phyloP scores from a whole-genome alignment of 92 coral and sea anemone species.

The Montipora capitata region DNA sequence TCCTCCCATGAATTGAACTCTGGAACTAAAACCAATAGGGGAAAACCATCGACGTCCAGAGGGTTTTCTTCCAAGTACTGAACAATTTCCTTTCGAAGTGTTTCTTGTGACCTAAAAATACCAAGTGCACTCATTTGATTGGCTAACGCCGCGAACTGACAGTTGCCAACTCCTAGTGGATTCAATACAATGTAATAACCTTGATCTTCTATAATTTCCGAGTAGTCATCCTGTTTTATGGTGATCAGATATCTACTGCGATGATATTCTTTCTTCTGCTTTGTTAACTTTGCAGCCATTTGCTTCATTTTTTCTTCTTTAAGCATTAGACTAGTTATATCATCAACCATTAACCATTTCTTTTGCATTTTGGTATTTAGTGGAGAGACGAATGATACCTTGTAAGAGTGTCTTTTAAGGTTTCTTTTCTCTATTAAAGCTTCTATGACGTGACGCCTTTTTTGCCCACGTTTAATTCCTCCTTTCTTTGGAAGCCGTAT shows the following conservation, averaged over 20 bases:
- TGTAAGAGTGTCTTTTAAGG: slow-evolving; percentile 12
- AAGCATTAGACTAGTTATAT: slow-evolving; percentile 59
- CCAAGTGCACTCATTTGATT: slow-evolving; percentile 22
- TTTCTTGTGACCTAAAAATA: slow-evolving; percentile 44
- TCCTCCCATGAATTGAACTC: slow-evolving; percentile 20
- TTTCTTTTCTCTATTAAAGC: slow-evolving; percentile 27
- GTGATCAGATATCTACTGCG: neutral
- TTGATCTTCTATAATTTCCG: slow-evolving; percentile 41
- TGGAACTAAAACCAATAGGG: slow-evolving; percentile 30
- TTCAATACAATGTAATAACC: slow-evolving; percentile 51
- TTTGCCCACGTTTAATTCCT: neutral
- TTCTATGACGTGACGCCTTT: slow-evolving; percentile 25
- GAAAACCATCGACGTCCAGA: slow-evolving; percentile 26
- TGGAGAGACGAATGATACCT: slow-evolving; percentile 43
- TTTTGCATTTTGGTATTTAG: neutral
- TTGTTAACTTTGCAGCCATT: slow-evolving; percentile 10
- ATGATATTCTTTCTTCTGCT: slow-evolving; percentile 2
- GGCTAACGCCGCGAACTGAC: slow-evolving; percentile 61
- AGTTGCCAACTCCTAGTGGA: slow-evolving; percentile 64
- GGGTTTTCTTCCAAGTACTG: slow-evolving; percentile 28
- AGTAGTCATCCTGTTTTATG: slow-evolving; percentile 17
- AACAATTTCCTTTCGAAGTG: slow-evolving; percentile 57
- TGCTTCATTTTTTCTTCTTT: slow-evolving; percentile 57
- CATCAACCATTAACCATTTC: slow-evolving; percentile 50
- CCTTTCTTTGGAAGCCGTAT: slow-evolving; percentile 43